Base-by-base conservation (phyloP, 2,888 invertebrate genomes). In the Dolichopus griseipennis region DNA sequence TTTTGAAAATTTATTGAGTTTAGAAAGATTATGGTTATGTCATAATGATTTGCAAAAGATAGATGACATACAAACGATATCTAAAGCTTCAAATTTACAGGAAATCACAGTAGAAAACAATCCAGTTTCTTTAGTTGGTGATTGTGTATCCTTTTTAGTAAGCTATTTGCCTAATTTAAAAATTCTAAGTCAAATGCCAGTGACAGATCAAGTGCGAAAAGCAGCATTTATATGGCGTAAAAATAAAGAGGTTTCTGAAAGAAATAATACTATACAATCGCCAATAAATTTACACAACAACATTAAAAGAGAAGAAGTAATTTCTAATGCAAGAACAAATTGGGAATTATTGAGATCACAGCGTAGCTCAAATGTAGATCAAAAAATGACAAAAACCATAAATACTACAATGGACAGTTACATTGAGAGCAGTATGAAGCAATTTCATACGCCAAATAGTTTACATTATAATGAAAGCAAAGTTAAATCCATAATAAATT, bases 31-130 rank as follows among this genome's bases (percentile, higher is more conserved):
- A 9, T 82, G 82, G 82, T 68, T 82, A 68, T 82, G 82, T 68
- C 81, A 82, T 73, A 82, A 82, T 69, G 81, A 87, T 73, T 79
- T 87, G 71, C 86, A 87, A 78, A 85, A 85, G 80, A 89, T 95
- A 72, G 95, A 95, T 77, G 94, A 95, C 76, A 91, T 95, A 81
- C 87, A 89, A 66, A 90, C 91, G 70, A 83, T 95, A 69, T 90
- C 90, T 34, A 90, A 92, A 79, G 90, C 92, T 0, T 82, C 85
- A 10, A 88, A 89, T 69, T 84, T 95, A 65, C 85, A 87, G 68
- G 95, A 95, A 82, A 87, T 96, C 65, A 90, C 93, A 22, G 86
- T 96, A 69, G 95, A 93, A 78, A 91, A 90, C 70, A 93, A 93
- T 82, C 92, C 93, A 0, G 88, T 93, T 12, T 89, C 90, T 22